These are phyloP conservation scores for Ophiodon elongatus DNA, from an alignment of 2,113 vertebrate species.

Conservation along the genomic window DNA sequence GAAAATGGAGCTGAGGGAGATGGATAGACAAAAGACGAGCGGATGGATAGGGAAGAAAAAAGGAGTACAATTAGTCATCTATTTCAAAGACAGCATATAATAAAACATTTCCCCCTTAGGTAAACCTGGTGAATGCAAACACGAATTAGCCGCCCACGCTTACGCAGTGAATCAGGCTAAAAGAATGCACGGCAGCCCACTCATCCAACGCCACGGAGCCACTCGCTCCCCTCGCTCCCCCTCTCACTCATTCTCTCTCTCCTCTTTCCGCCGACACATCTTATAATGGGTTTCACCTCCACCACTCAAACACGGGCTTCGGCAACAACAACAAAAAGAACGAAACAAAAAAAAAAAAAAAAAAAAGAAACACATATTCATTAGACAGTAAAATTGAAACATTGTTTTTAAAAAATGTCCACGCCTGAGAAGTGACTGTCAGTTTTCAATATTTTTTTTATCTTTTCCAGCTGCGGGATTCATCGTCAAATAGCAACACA, in stretches of 20 bases:
- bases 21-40: constrained; percentile 43
- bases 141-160: constrained; percentile 85
- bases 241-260: constrained; percentile 53
- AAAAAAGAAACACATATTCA: constrained; percentile 47
- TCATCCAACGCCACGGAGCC: constrained; percentile 74
- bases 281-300: constrained; percentile 81
- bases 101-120: constrained; percentile 86
- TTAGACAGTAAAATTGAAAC: constrained; percentile 75
- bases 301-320: constrained; percentile 59
- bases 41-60: constrained; percentile 20
- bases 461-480: constrained; percentile 38
- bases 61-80: constrained; percentile 84
- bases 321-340: constrained; percentile 21
- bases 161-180: constrained; percentile 83
- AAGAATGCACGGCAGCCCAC: constrained; percentile 86
- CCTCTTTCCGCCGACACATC: constrained; percentile 73
- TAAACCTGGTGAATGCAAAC: constrained; percentile 87
- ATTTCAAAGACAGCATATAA: constrained; percentile 86
- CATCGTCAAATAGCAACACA: constrained; percentile 59
- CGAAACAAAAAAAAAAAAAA: constrained; percentile 11
- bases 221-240: constrained; percentile 71
- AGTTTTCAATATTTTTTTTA: constrained; percentile 53
- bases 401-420: constrained; percentile 65
- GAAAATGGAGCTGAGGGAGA: constrained; percentile 30
- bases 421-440: constrained; percentile 62